Base-by-base conservation (phyloP, 2,888 invertebrate genomes). In the Lordiphosa fenestrarum region DNA sequence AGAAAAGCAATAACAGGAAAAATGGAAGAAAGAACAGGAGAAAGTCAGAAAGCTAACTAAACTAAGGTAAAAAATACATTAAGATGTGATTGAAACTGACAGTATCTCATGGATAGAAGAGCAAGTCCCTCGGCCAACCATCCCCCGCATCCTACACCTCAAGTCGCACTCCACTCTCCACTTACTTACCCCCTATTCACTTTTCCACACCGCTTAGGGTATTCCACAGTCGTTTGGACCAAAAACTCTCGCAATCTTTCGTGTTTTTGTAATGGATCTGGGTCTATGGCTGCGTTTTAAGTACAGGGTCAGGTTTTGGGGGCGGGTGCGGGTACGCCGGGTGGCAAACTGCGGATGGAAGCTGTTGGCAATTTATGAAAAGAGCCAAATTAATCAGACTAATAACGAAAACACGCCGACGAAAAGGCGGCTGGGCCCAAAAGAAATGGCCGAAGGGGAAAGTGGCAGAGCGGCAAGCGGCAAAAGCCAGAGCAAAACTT, bases 321-420 rank as follows among this genome's bases (percentile, higher is more conserved):
- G 36, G 33, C 30, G 47, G 48, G 33, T 21, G 37, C n/a, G 19
- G 9, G 13, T 40, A 47, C n/a, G 10, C 38, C 44, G 37, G 41
- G 36, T 63, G 61, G 66, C 51, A 76, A 71, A 73, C 69, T 77
- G 77, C 53, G 76, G 76, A 81, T 76, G 60, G 68, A 65, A 72
- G 73, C 75, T 77, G 80, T 85, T 83, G 87, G 87, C 88, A 88
- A 88, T 88, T 88, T 88, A 88, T 88, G 86, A 88, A 88, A 89
- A 87, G 87, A 88, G 88, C 84, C 86, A 88, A 89, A 89, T 89
- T 89, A 89, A 89, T 89, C 89, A 89, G 89, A 88, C 89, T 89
- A 89, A 89, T 89, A 89, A 89, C 88, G 87, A 87, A 86, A 86
- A 86, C 78, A 83, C 75, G 69, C 80, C 82, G 81, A 80, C 73